Base-by-base conservation (phyloP, 2,113 vertebrate genomes). In the Octodon degus region DNA sequence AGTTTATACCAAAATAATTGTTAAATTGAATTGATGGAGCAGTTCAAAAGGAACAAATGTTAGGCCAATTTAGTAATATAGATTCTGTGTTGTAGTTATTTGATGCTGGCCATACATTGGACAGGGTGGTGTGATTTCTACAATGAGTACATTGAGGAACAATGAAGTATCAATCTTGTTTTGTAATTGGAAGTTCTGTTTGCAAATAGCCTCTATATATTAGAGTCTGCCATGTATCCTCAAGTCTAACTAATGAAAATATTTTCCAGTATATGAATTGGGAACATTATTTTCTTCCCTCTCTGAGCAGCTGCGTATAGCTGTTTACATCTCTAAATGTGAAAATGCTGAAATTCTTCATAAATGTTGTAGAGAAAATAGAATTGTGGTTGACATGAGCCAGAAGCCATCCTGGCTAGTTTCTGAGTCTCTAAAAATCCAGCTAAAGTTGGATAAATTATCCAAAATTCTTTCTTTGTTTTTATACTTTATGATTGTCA, bases 211-310 rank as follows among this genome's bases (percentile, higher is more conserved):
- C 50, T 77, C 0, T 95, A 68, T 79, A 40, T 37, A 79, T 47
- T 96, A 24, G 37, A 90, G 5, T 34, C 72, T 97, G 9, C n/a
- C 62, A 17, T 83, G 14, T 89, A 65, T 63, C 17, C 50, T 16
- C 20, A 34, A 40, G 13, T 92, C 30, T 93, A 79, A 86, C 82
- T 86, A 67, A 92, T 96, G n/a, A 96, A 95, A 91, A 86, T 92
- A 72, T 76, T 94, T 6, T 93, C 67, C 32, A 70, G 7, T 70
- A 70, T 70, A 70, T 85, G 50, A 5, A 9, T 58, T 96, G 20
- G 47, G 43, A 94, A 95, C 89, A 83, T 96, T 1, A n/a, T 50
- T 93, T 93, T 86, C 19, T 94, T 83, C 25, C 22, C 14, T 94
- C 32, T 91, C 8, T 94, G 63, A 90, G 43, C 5, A 91, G 9